Evolutionary conservation across 2,113 vertebrate species (phyloP).

Genomic region (Dasyornis broadbenti): DNA sequence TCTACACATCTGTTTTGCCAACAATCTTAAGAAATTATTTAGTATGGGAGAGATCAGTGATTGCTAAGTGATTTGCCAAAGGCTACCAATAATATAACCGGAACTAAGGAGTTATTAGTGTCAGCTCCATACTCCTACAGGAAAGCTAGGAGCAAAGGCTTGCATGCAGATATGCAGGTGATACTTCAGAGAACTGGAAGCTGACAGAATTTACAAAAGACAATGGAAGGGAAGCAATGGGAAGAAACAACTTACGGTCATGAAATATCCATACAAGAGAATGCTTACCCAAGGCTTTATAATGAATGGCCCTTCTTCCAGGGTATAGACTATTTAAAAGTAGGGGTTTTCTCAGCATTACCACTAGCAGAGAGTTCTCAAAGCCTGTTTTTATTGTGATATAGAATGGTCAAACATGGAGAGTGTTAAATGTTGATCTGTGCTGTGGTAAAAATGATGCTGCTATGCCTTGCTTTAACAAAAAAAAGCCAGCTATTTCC

Average conservation of each 20-base stretch:
- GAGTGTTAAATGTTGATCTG: not conserved
- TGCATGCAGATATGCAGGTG: not conserved
- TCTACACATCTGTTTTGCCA: not conserved
- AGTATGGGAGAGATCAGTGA: not conserved
- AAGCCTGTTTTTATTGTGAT: not conserved
- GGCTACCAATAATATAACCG: not conserved
- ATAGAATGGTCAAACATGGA: not conserved
- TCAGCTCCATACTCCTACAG: not conserved
- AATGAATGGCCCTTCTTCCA: not conserved
- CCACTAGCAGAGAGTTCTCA: not conserved
- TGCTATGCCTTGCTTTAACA: not conserved
- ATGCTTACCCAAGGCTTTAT: not conserved
- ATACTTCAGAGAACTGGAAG: not conserved
- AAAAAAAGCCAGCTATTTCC: not conserved
- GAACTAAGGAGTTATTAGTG: not conserved
- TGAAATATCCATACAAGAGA: not conserved
- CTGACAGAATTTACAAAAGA: not conserved
- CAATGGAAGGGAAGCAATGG: not conserved
- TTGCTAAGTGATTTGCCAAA: not conserved
- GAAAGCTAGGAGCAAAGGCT: not conserved
- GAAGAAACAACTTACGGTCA: not conserved
- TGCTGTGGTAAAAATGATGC: not conserved
- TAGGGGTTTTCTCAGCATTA: not conserved
- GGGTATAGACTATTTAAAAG: not conserved
- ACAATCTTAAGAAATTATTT: not conserved